Evolutionary conservation across 2,888 invertebrate genomes (phyloP), one percentile per base, ranked within the genome.

Genomic region (Synanthedon andrenaeformis): DNA sequence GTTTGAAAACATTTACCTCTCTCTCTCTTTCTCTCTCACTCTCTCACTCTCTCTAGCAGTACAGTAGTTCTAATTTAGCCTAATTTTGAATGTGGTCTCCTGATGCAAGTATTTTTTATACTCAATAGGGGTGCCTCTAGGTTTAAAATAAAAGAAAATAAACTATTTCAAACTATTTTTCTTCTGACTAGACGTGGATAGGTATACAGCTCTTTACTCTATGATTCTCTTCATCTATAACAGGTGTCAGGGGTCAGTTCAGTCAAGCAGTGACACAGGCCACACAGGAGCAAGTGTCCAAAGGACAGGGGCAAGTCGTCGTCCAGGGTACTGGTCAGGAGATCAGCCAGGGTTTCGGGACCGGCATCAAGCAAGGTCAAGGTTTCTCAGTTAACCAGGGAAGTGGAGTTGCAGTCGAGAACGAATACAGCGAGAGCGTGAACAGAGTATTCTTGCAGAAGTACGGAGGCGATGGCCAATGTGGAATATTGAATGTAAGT

Each of bases 401-500:
- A 6, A 58, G 56, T 13, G 70, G 71, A 8, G 58, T 64, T 13
- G 69, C 66, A 35, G 69, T 71, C 0, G 79, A 80, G 55, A 76
- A 78, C 50, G 76, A 79, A 1, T 75, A 68, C 58, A 71, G 72
- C 6, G 79, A 73, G 51, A 76, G 77, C 0, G 64, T 68, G 0
- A 69, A 72, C 49, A 67, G 85, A 35, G 78, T 84, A 11, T 77
- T 76, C 69, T 56, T 84, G 51, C 62, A 66, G 53, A 69, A 62
- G 52, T 82, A 79, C 62, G 70, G 64, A 50, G 82, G 72, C 0
- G 65, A 62, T 1, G 82, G 82, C 11, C 73, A 82, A 19, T 86
- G 86, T 56, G 86, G 86, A 41, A 17, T 77, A 0, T 57, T 74
- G n/a, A 81, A 84, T 57, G 86, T 86, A 59, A 85, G 84, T 83